Evolutionary conservation across 2,113 vertebrate species (phyloP), one percentile per base, ranked within the genome.

Genomic region (Taxidea taxus): DNA sequence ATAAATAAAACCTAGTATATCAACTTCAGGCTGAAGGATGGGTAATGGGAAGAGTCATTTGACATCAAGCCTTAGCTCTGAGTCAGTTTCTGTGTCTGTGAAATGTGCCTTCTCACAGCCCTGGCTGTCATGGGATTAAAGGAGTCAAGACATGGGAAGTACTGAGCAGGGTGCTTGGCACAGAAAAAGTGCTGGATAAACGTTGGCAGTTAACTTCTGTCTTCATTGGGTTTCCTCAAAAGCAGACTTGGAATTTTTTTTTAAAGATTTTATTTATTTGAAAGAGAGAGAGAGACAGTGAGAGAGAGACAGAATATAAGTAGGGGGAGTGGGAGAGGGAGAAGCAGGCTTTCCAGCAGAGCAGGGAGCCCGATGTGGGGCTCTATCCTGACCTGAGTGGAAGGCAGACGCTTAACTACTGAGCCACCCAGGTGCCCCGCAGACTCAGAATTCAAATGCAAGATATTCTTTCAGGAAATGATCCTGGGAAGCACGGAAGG

Each of bases 51-150:
- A 11, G 47, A 47, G n/a, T 34, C 31, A 0, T 16, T 16, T 92
- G 94, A 92, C 89, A 6, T 87, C 12, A 4, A 80, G 97, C 86
- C 51, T 60, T 56, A 44, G 34, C 68, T 92, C 89, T 93, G 94
- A 94, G 68, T 92, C 92, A 81, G 51, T 56, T 86, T 93, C 62
- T 21, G 34, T 21, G 37, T 85, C 58, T 81, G 16, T 16, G 16
- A 75, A 81, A 66, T 15, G 60, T 66, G 47, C 39, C 56, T 44
- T 15, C 74, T 68, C 72, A 4, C 0, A 29, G 72, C n/a, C 8
- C 62, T 16, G 85, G 51, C n/a, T 54, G 25, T 49, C 5, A 0
- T 0, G 25, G 42, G 49, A 37, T 49, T 25, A 10, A 88, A 66
- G 60, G 82, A 89, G 34, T 51, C 13, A 34, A 62, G 56, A 34